A percentile compares a stretch with the other conserved stretches of the same genome.
Evolutionary conservation across 2,797 vertebrate species (phyloP).

Genomic region (Cossypha heuglini): DNA sequence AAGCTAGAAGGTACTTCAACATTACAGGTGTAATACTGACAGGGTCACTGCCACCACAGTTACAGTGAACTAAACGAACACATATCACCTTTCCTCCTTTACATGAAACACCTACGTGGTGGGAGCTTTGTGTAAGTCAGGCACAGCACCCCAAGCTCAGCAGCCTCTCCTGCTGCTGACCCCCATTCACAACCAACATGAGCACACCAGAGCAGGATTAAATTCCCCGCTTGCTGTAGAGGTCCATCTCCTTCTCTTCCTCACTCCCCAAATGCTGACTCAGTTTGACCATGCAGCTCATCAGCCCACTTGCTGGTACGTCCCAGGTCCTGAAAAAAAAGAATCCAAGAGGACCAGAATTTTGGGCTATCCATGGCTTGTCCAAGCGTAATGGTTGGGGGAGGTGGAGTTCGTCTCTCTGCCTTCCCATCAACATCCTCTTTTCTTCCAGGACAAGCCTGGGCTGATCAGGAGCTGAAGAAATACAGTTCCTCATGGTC

Average conservation of each 20-base stretch:
- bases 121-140: neutral
- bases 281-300: neutral
- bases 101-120: accelerated
- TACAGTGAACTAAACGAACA: neutral
- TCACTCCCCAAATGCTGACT: neutral
- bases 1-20: neutral
- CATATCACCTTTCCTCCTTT: neutral
- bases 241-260: neutral
- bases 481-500: neutral
- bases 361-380: neutral
- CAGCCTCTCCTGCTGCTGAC: neutral
- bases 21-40: neutral
- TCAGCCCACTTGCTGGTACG: neutral
- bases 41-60: neutral
- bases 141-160: neutral
- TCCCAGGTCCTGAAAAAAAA: neutral
- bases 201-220: neutral
- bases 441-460: neutral
- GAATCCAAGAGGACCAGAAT: neutral
- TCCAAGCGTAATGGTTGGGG: neutral
- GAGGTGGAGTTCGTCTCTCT: neutral
- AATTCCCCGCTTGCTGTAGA: neutral
- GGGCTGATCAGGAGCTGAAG: neutral
- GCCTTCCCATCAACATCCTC: neutral
- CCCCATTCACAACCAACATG: neutral